A percentile compares a stretch with the other conserved stretches of the same genome.
phyloP scores from a whole-genome alignment of 2,113 vertebrate species.

The Bubo bubo region DNA sequence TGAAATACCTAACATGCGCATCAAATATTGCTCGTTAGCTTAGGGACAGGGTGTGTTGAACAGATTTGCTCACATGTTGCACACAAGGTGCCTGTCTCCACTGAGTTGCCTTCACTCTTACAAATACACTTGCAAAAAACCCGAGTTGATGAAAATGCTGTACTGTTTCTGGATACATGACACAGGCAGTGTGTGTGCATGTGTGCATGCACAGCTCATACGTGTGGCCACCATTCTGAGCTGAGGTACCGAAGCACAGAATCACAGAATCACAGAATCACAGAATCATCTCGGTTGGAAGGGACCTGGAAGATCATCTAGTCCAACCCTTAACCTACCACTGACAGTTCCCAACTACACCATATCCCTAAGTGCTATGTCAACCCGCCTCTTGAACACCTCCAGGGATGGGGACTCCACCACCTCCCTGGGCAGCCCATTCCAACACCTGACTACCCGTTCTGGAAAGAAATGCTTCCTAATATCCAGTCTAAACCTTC shows the following conservation, averaged over 20 bases:
- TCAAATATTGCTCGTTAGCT: neutral
- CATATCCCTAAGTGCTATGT: too few relatives aligned
- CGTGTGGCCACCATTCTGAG: neutral
- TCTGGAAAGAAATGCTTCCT: too few relatives aligned
- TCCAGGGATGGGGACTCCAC: too few relatives aligned
- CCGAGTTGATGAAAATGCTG: neutral
- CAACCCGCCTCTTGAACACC: too few relatives aligned
- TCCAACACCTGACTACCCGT: too few relatives aligned
- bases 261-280: too few relatives aligned
- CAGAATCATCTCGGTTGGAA: too few relatives aligned
- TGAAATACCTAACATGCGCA: neutral
- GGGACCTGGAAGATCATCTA: too few relatives aligned
- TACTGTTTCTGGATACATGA: fast-evolving
- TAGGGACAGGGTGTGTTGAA: neutral
- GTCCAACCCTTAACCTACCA: too few relatives aligned
- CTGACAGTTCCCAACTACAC: too few relatives aligned
- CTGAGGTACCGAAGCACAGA: neutral
- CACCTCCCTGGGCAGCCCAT: too few relatives aligned
- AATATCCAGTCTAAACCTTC: too few relatives aligned
- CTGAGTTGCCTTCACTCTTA: neutral
- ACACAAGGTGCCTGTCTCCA: neutral
- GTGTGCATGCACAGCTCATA: fast-evolving
- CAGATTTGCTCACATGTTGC: neutral
- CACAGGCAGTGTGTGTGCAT: fast-evolving
- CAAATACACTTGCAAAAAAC: neutral